Percentiles rank a stretch among this genome's conserved stretches.
These are phyloP conservation scores for Argyrosomus japonicus DNA, from an alignment of 2,113 vertebrate species.

Conservation along the genomic window DNA sequence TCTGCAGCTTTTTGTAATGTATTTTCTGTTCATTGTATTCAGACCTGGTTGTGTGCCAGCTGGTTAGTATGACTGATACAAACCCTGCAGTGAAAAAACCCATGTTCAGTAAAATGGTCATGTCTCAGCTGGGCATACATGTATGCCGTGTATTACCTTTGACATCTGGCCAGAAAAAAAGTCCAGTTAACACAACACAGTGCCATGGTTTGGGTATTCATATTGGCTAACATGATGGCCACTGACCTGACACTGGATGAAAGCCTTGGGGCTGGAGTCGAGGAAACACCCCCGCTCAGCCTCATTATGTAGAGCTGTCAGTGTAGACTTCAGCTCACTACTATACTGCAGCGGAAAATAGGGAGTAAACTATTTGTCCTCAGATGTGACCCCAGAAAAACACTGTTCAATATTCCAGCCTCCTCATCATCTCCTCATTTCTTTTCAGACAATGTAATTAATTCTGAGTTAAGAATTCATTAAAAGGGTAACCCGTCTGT, in stretches of 20 bases:
- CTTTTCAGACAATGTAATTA: conserved; percentile 46
- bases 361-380: conserved; percentile 30
- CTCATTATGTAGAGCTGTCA: conserved; percentile 75
- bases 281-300: conserved; percentile 58
- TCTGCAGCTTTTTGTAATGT: not conserved
- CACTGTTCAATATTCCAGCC: conserved; percentile 9
- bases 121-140: conserved; percentile 15
- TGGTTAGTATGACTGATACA: conserved; percentile 18
- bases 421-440: not conserved
- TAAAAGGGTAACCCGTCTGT: conserved; percentile 45
- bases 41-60: not conserved
- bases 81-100: conserved; percentile 19
- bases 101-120: conserved; percentile 25
- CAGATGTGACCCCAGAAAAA: conserved; percentile 26
- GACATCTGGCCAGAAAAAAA: conserved; percentile 51
- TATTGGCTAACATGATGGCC: conserved; percentile 63
- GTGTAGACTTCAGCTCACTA: conserved; percentile 30
- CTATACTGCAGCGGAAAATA: conserved; percentile 31
- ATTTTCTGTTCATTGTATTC: not conserved
- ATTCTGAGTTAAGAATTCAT: conserved; percentile 54
- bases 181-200: conserved; percentile 34
- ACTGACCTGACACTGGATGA: conserved; percentile 72
- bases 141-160: conserved; percentile 16
- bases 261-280: conserved; percentile 48
- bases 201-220: conserved; percentile 34